Evolutionary conservation across 1,140 invertebrate genomes (phyloP), one percentile per base, ranked within the genome.

Genomic region (Lepidurus packardi): DNA sequence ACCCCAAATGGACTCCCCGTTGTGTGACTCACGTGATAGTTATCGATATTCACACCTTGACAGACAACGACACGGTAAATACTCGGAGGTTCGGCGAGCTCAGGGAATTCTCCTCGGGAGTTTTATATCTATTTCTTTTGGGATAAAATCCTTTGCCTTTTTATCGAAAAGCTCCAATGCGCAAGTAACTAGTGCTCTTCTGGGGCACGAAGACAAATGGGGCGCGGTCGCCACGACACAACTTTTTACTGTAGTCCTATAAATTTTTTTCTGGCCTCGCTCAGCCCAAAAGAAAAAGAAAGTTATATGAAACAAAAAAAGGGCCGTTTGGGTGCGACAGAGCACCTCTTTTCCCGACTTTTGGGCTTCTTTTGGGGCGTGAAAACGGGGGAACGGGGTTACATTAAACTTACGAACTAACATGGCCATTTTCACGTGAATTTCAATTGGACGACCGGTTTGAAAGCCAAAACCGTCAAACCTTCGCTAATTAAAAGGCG

Each of bases 1-100:
- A 65, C 16, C 53, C 53, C 53, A 65, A 65, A 65, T 65, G 53
- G 53, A 65, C 53, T 65, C 53, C 53, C 53, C 53, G 53, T 65
- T 7, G 53, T 65, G 53, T 65, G 53, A 65, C 53, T 65, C 53
- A 65, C 53, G 53, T 65, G 53, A 65, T 65, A 65, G 53, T 65
- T 65, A 65, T 65, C 53, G 53, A 65, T 65, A 65, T 65, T 65
- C 53, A 65, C 53, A 65, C 53, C 53, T 65, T 65, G 53, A 65
- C 53, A 65, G 2, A 13, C 53, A 65, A 16, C 21, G 53, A 65
- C 53, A 65, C 53, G 16, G 53, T 65, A 65, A 65, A 65, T 65
- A 65, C 53, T 65, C 53, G 13, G 53, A 16, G 53, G 53, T 65
- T 65, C 53, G 21, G 53, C 53, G 21, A 65, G 13, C 53, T 16